phyloP scores from a whole-genome alignment of 1,140 invertebrate genomes.

The Cryptotermes secundus region DNA sequence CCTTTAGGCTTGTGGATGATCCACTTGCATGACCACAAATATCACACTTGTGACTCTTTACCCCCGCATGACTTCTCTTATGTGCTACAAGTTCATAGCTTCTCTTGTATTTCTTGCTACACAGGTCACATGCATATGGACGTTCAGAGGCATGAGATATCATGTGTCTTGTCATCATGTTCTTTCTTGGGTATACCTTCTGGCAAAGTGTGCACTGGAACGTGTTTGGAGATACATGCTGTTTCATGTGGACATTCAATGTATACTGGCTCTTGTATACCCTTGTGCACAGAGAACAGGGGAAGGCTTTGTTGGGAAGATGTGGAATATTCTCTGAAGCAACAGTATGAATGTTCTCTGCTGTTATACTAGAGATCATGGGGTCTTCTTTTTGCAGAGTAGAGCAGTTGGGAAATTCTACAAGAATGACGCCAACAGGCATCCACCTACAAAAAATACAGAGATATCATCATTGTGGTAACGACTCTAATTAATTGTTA shows the following conservation, averaged over 20 bases:
- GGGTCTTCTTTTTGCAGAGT: background rate
- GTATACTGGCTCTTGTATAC: background rate
- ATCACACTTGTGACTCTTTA: background rate
- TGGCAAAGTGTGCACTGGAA: slow-evolving; percentile 60
- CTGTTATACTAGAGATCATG: too few relatives aligned
- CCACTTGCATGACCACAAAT: slow-evolving; percentile 21
- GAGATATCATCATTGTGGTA: background rate
- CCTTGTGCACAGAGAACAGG: background rate
- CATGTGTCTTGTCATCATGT: slow-evolving; percentile 48
- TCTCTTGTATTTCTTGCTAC: slow-evolving; percentile 64
- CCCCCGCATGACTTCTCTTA: background rate
- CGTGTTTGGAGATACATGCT: background rate
- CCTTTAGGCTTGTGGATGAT: background rate
- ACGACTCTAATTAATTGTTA: too few relatives aligned
- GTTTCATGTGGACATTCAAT: slow-evolving; percentile 23
- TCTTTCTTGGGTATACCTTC: slow-evolving; percentile 47
- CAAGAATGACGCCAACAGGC: background rate
- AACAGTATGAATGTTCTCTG: too few relatives aligned
- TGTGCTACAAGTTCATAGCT: slow-evolving; percentile 25
- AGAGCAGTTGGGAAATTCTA: background rate
- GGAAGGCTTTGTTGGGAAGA: background rate
- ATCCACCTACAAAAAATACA: background rate
- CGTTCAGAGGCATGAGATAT: slow-evolving; percentile 52
- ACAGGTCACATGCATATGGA: slow-evolving; percentile 65
- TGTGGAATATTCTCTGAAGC: too few relatives aligned